Base-by-base conservation (phyloP, 2,113 vertebrate species). In the Dendropsophus ebraccatus region DNA sequence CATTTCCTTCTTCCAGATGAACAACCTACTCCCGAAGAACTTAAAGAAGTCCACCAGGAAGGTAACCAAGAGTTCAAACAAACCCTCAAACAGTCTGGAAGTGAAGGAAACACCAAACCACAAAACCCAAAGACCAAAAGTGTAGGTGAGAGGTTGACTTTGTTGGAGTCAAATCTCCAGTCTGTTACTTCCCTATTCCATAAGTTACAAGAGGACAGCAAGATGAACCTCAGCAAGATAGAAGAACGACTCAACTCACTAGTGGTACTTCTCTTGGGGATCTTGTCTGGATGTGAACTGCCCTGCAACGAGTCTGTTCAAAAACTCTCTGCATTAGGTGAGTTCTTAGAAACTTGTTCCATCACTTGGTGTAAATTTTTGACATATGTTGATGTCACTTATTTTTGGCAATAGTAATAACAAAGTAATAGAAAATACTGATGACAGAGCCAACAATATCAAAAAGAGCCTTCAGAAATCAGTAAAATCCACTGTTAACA, bases 51-150 rank as follows among this genome's bases (percentile, higher is more conserved):
- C 54, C 87, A 88, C 30, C 41, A 74, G 78, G 88, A 91, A 62
- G 84, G 74, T 49, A 84, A 88, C 32, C 82, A 90, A 79, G 81
- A 86, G 37, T 79, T 91, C 87, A 89, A 65, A 12, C 62, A 87
- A 32, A 88, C 86, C 54, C 73, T 11, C 0, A 87, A 91, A 14
- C 35, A 88, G 69, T 17, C 4, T 10, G 84, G 73, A 87, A 7
- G 49, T 60, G 89, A 81, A 10, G 6, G 76, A 60, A 72, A 32
- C 12, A 56, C 14, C 13, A 88, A 86, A 70, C 73, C 73, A 47
- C 87, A 45, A 10, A 75, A 69, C 19, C 60, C 76, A 14, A 49
- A 81, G 73, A 69, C 87, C 21, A 87, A 62, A 25, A 45, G 83
- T 12, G 69, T 86, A 28, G 23, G 79, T 17, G 75, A 83, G 8